These are phyloP conservation scores for Ptilodon capucinus DNA, from an alignment of 2,888 invertebrate species.

Conservation along the genomic window DNA sequence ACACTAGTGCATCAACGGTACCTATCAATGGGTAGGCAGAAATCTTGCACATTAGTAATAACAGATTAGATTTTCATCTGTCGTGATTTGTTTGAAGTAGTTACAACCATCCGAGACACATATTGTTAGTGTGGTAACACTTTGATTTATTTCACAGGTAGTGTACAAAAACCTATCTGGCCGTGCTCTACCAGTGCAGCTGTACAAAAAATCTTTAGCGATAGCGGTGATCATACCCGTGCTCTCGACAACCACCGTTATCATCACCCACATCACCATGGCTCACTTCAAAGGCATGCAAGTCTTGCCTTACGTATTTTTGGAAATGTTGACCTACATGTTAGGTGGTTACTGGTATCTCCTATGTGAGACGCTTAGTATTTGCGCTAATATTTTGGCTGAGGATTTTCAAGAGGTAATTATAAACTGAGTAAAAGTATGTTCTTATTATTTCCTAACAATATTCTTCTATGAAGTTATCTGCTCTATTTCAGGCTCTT, in stretches of 20 bases:
- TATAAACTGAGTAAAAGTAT: no score
- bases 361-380: constrained; percentile 85
- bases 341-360: constrained; percentile 88
- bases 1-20: no score
- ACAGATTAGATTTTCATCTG: no score
- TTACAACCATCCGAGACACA: no score
- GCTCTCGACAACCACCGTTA: constrained; percentile 84
- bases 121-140: not conserved
- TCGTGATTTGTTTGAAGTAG: no score
- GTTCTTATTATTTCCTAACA: no score
- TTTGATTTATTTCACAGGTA: constrained; percentile 52
- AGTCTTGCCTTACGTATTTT: constrained; percentile 86
- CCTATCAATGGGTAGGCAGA: no score
- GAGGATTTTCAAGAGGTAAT: constrained; percentile 87
- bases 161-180: constrained; percentile 84
- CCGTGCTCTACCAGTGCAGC: constrained; percentile 78
- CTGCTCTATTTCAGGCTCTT: constrained; percentile 75
- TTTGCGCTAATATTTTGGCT: constrained; percentile 85
- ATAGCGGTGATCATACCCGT: constrained; percentile 84
- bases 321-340: constrained; percentile 86
- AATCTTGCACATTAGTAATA: no score
- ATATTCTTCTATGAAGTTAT: no score
- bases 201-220: constrained; percentile 82
- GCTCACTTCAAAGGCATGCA: constrained; percentile 85
- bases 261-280: constrained; percentile 88